Conservation (phyloP, 2,888 invertebrate genomes). For the Cerceris rybyensis region DNA sequence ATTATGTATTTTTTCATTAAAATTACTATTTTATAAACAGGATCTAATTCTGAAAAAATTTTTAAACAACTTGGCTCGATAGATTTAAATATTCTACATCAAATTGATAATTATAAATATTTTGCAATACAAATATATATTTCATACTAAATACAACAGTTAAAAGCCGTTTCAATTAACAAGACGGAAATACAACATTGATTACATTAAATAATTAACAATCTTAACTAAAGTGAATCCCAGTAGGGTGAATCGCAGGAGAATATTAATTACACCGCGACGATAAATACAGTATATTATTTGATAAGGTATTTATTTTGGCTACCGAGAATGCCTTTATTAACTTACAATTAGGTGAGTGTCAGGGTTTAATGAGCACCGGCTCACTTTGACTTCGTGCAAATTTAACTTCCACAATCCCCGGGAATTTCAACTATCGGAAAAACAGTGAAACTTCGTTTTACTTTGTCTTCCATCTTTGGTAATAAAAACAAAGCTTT, state of each 20-base stretch:
- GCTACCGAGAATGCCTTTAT: constrained; percentile 31
- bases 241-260: constrained; percentile 3
- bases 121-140: too few species aligned
- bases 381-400: constrained; percentile 30
- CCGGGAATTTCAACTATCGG: constrained; percentile 48
- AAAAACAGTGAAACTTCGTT: constrained; percentile 49
- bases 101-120: too few species aligned
- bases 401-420: constrained; percentile 46
- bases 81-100: too few species aligned
- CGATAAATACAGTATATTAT: constrained; percentile 19
- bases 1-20: too few species aligned
- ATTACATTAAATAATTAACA: neutral
- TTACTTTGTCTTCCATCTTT: constrained; percentile 14
- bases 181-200: neutral
- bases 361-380: constrained; percentile 45
- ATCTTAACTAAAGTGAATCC: constrained; percentile 2
- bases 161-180: too few species aligned
- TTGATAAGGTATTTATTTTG: constrained; percentile 29
- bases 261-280: constrained; percentile 2
- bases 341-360: constrained; percentile 29
- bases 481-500: constrained; percentile 47
- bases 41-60: too few species aligned
- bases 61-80: too few species aligned
- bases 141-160: too few species aligned
- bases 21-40: too few species aligned